A percentile compares a stretch with the other conserved stretches of the same genome.
phyloP scores from a whole-genome alignment of 2,113 vertebrate genomes.

The Donacobius atricapilla region DNA sequence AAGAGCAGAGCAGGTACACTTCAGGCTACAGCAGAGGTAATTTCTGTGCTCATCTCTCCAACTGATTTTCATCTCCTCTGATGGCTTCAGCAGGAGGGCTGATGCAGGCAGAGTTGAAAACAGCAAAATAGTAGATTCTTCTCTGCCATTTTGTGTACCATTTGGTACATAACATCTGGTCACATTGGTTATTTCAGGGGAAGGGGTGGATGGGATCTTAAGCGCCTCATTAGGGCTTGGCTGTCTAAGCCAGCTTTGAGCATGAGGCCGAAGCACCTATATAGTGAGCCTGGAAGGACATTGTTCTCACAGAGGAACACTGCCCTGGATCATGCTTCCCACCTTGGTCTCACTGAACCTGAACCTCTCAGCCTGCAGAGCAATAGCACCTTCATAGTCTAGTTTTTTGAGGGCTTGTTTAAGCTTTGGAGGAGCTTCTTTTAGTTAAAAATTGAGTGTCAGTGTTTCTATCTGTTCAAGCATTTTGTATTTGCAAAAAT shows the following conservation, averaged over 20 bases:
- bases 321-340: neutral
- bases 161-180: neutral
- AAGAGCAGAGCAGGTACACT: neutral
- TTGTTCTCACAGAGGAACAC: neutral
- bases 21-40: neutral
- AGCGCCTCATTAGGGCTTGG: neutral
- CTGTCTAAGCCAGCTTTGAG: neutral
- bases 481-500: neutral
- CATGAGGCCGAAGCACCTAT: neutral
- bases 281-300: neutral
- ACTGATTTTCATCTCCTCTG: neutral
- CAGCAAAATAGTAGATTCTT: neutral
- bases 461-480: neutral
- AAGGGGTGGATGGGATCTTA: neutral
- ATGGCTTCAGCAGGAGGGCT: neutral
- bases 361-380: neutral
- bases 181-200: neutral
- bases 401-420: neutral
- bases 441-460: neutral
- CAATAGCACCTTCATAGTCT: neutral
- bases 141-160: neutral
- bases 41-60: neutral
- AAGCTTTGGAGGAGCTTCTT: neutral
- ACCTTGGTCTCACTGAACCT: neutral
- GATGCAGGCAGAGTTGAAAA: neutral